Evolutionary conservation across 2,797 vertebrate species (phyloP).

Genomic region (Pteropus rufus): DNA sequence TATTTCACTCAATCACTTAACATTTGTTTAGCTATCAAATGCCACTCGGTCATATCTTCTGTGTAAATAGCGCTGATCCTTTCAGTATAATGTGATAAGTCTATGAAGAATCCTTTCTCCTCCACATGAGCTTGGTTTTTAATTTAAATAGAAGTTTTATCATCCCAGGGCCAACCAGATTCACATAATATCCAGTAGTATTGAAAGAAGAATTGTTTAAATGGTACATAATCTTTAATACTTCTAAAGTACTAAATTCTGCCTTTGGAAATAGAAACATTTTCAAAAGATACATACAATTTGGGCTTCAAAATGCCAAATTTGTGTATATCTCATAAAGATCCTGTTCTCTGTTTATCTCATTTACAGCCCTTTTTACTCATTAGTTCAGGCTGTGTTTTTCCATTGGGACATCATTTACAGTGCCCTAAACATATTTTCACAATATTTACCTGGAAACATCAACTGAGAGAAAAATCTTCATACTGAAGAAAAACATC

Average conservation of each 20-base stretch:
- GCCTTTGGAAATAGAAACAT: slow-evolving; percentile 20
- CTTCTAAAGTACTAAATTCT: background rate
- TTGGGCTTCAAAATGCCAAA: slow-evolving; percentile 14
- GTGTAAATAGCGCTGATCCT: background rate
- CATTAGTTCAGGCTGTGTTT: slow-evolving; percentile 47
- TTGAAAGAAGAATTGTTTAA: background rate
- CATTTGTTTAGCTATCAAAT: slow-evolving; percentile 10
- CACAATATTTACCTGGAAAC: slow-evolving; percentile 50
- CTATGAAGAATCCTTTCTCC: background rate
- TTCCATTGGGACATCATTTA: slow-evolving; percentile 46
- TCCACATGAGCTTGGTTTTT: background rate
- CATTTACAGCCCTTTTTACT: slow-evolving; percentile 37
- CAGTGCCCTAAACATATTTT: slow-evolving; percentile 50
- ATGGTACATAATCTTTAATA: background rate
- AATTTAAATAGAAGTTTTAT: slow-evolving; percentile 25
- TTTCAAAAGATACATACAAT: slow-evolving; percentile 5
- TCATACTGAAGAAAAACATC: slow-evolving; percentile 34
- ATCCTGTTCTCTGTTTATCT: slow-evolving; percentile 45
- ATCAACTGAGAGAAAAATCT: slow-evolving; percentile 45
- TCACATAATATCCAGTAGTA: background rate
- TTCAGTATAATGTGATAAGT: background rate
- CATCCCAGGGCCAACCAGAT: background rate
- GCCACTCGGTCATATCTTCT: background rate
- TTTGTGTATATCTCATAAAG: background rate
- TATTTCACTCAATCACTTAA: slow-evolving; percentile 39